phyloP scores from a whole-genome alignment of 2,888 invertebrate genomes.

The Gonocerus acuteangulatus region DNA sequence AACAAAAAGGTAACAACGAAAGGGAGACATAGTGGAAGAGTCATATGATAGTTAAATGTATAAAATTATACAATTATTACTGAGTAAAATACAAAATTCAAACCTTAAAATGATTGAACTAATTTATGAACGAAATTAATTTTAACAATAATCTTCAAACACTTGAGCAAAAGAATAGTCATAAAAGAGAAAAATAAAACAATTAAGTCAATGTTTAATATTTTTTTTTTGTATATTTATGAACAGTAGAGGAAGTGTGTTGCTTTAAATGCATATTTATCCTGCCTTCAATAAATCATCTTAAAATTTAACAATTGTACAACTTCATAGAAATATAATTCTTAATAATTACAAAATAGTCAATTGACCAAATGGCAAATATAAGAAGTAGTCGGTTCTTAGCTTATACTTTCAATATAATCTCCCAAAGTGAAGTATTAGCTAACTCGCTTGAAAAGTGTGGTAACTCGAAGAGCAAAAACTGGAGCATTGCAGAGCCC shows the following conservation, averaged over 20 bases:
- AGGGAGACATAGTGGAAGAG: constrained; percentile 22
- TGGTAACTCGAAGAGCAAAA: no score
- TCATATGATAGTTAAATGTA: constrained; percentile 18
- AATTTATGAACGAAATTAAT: constrained; percentile 10
- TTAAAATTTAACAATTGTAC: constrained; percentile 23
- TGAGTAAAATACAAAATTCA: constrained; percentile 14
- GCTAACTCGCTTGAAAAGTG: no score
- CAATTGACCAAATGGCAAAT: background rate
- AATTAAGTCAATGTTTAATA: no score
- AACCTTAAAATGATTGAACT: constrained; percentile 18
- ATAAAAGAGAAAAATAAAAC: no score
- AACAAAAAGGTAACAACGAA: constrained; percentile 24
- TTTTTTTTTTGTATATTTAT: background rate
- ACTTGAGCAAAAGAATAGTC: constrained; percentile 21
- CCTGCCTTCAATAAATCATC: constrained; percentile 22
- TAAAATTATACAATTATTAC: constrained; percentile 15
- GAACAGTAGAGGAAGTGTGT: constrained; percentile 11
- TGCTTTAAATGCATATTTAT: constrained; percentile 16
- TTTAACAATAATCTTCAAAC: constrained; percentile 16
- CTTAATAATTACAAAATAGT: background rate
- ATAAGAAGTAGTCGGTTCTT: background rate
- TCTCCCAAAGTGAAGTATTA: background rate
- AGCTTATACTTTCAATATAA: no score
- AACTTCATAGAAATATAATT: constrained; percentile 14
- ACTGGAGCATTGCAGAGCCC: no score